Conservation (phyloP, 2,888 invertebrate genomes). For the Dicyrtomina minuta region DNA sequence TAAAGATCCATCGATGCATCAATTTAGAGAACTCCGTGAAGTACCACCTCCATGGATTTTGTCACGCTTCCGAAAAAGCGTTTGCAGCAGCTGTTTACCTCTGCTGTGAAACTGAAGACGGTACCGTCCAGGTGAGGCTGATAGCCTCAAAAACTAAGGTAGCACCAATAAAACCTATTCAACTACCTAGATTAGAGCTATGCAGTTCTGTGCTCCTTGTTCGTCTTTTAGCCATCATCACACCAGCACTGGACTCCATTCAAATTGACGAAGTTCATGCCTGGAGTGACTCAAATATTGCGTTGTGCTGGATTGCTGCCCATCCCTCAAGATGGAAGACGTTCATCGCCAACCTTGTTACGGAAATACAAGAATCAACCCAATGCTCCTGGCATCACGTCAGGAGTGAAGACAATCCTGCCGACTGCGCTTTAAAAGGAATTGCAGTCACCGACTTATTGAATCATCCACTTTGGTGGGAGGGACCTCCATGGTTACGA, state of each 20-base stretch:
- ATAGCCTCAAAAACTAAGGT: slow-evolving; percentile 18
- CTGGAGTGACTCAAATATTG: slow-evolving; percentile 54
- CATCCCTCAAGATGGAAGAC: too few relatives aligned
- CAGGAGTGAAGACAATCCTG: too few relatives aligned
- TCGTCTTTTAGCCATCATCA: background rate
- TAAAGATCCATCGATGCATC: slow-evolving; percentile 7
- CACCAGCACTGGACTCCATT: background rate
- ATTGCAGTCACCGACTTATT: slow-evolving; percentile 3
- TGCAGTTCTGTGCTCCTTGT: slow-evolving; percentile 4
- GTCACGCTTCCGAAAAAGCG: slow-evolving; percentile 11
- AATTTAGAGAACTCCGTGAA: background rate
- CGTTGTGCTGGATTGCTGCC: too few relatives aligned
- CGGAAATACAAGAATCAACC: slow-evolving; percentile 45
- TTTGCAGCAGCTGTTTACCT: slow-evolving; percentile 19
- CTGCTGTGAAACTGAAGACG: background rate
- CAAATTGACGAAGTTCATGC: slow-evolving; percentile 25
- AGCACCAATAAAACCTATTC: background rate
- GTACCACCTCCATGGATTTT: slow-evolving; percentile 8
- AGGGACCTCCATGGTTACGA: too few relatives aligned
- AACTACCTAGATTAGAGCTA: slow-evolving; percentile 17
- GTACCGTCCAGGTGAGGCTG: background rate
- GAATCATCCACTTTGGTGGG: slow-evolving; percentile 23
- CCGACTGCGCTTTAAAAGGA: slow-evolving; percentile 51
- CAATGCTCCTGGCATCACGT: slow-evolving; percentile 54
- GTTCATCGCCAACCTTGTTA: slow-evolving; percentile 51